Evolutionary conservation across 1,140 invertebrate genomes (phyloP).

Genomic region (Acromyrmex echinatior): DNA sequence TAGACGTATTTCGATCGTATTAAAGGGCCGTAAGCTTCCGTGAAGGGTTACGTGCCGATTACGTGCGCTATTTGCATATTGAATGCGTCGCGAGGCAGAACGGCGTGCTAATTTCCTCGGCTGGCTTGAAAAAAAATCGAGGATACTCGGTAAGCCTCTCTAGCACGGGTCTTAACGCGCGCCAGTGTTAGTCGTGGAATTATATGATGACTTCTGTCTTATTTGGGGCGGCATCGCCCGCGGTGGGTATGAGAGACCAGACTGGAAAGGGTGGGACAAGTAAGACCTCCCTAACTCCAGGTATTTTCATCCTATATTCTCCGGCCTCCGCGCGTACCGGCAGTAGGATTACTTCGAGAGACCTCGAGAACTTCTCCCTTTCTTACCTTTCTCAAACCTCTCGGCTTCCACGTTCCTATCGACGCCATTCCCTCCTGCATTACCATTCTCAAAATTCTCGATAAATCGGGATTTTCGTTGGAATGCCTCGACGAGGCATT

Average conservation of each 20-base stretch:
- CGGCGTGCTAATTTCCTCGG: slow-evolving; percentile 58
- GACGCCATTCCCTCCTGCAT: slow-evolving; percentile 63
- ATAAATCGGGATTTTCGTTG: slow-evolving; percentile 74
- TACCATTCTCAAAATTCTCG: slow-evolving; percentile 79
- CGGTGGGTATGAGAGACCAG: slow-evolving; percentile 50
- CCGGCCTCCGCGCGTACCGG: slow-evolving; percentile 76
- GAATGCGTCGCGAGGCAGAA: slow-evolving; percentile 51
- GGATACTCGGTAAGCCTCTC: slow-evolving; percentile 59
- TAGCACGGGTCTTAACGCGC: slow-evolving; percentile 66
- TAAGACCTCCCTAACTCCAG: slow-evolving; percentile 86
- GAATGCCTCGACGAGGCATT: slow-evolving; percentile 41
- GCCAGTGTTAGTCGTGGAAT: slow-evolving; percentile 84
- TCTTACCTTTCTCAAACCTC: slow-evolving; percentile 71
- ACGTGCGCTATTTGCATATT: slow-evolving; percentile 61
- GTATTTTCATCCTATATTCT: slow-evolving; percentile 87
- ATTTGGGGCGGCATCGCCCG: slow-evolving; percentile 75
- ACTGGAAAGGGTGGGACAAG: slow-evolving; percentile 65
- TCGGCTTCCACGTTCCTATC: slow-evolving; percentile 51
- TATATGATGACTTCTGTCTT: slow-evolving; percentile 85
- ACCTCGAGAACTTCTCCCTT: slow-evolving; percentile 83
- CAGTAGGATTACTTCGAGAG: slow-evolving; percentile 84
- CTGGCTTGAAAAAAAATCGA: slow-evolving; percentile 53
- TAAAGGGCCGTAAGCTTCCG: slow-evolving; percentile 49
- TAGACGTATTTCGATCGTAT: slow-evolving; percentile 47
- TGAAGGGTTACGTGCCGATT: slow-evolving; percentile 60